These are phyloP conservation scores for Cairina moschata DNA, from an alignment of 2,113 vertebrate species.

Conservation along the genomic window DNA sequence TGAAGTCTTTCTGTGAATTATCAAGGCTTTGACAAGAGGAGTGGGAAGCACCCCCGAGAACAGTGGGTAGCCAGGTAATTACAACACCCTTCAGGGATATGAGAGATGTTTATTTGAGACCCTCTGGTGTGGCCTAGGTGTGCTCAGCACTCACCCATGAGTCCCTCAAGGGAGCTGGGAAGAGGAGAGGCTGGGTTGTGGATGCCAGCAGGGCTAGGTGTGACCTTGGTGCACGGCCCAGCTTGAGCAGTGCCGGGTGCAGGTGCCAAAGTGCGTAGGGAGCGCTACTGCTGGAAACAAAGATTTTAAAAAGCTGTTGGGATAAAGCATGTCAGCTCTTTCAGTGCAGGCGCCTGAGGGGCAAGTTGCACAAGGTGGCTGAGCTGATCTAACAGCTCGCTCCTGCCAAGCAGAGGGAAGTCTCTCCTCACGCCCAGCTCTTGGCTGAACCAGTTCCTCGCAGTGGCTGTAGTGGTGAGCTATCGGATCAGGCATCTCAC, in stretches of 20 bases:
- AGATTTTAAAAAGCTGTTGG: not conserved
- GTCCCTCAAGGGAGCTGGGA: not conserved
- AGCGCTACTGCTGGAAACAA: not conserved
- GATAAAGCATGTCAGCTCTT: not conserved
- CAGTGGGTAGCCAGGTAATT: not conserved
- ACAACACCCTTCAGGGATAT: not conserved
- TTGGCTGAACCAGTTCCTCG: not conserved
- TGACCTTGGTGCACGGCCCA: not conserved
- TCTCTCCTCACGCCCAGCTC: not conserved
- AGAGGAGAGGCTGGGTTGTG: not conserved
- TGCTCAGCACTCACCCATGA: not conserved
- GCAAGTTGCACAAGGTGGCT: not conserved
- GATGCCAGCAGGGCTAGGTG: not conserved
- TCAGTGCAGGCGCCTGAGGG: fast-evolving
- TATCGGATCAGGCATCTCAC: not conserved
- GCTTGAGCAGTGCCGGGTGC: not conserved
- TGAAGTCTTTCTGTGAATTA: not conserved
- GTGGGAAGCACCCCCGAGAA: not conserved
- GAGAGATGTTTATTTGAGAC: not conserved
- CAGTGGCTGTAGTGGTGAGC: not conserved
- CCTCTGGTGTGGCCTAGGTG: not conserved
- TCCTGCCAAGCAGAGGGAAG: not conserved
- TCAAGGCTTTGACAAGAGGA: not conserved
- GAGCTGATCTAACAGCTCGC: not conserved
- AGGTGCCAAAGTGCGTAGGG: not conserved